phyloP scores from a whole-genome alignment of 2,113 vertebrate genomes.

The Neolamprologus falcicula region DNA sequence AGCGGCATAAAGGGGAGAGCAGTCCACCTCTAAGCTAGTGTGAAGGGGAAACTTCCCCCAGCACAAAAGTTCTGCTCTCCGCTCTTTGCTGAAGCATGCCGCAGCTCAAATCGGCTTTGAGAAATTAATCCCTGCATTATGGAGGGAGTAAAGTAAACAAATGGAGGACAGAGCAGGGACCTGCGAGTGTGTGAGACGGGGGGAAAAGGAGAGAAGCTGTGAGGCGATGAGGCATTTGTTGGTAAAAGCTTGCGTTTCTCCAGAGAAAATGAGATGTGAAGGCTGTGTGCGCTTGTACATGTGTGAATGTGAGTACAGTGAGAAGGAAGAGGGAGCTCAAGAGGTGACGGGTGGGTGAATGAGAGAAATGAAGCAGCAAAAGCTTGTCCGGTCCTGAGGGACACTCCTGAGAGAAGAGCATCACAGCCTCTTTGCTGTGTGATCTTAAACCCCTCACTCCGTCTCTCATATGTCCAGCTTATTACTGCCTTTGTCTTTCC shows the following conservation, averaged over 20 bases:
- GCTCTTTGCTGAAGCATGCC: constrained; percentile 37
- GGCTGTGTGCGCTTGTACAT: not conserved
- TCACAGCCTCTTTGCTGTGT: constrained; percentile 1
- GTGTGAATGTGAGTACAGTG: not conserved
- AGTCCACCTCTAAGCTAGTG: constrained; percentile 67
- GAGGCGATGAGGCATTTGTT: not conserved
- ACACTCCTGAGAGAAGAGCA: constrained; percentile 7
- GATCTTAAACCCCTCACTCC: constrained; percentile 20
- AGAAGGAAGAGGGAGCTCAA: not conserved
- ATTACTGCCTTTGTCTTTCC: constrained; percentile 49
- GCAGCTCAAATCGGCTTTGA: constrained; percentile 67
- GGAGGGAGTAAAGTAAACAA: constrained; percentile 56
- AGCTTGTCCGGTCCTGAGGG: constrained; percentile 10
- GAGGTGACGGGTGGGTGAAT: not conserved
- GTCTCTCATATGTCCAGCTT: constrained; percentile 43
- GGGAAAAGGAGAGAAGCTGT: not conserved
- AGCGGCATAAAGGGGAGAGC: constrained; percentile 26
- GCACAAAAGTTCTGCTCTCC: constrained; percentile 55
- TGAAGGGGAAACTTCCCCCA: constrained; percentile 70
- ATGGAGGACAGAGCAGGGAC: constrained; percentile 34
- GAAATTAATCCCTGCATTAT: constrained; percentile 64
- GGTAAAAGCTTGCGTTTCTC: constrained; percentile 36
- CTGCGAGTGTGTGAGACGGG: not conserved
- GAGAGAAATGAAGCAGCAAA: constrained; percentile 20
- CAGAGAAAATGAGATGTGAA: not conserved